Conservation (phyloP, 2,888 invertebrate species). For the Seira sanloemensis region DNA sequence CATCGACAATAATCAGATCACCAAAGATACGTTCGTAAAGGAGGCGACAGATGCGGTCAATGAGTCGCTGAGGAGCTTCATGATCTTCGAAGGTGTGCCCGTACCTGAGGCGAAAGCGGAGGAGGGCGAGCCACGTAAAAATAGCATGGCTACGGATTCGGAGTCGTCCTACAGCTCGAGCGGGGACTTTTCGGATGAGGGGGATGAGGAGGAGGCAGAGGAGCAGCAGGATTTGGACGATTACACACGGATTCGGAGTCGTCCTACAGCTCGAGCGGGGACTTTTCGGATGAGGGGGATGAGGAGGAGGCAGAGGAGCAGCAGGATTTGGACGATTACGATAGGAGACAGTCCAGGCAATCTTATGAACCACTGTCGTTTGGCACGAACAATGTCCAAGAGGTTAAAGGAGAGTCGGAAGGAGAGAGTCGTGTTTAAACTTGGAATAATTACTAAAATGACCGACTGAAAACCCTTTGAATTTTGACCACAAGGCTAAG, state of each 20-base stretch:
- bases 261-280: not conserved
- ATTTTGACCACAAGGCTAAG: too few relatives aligned
- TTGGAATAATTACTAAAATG: too few relatives aligned
- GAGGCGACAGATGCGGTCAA: constrained; percentile 53
- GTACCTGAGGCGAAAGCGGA: not conserved
- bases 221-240: too few relatives aligned
- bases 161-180: not conserved
- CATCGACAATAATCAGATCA: constrained; percentile 48
- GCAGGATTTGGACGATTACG: too few relatives aligned
- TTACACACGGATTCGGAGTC: not conserved
- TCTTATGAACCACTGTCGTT: too few relatives aligned
- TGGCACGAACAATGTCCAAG: too few relatives aligned
- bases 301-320: constrained; percentile 10
- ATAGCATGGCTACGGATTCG: not conserved
- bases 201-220: constrained; percentile 1
- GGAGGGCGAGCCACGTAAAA: not conserved
- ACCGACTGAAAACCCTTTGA: too few relatives aligned
- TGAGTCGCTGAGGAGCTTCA: constrained; percentile 50
- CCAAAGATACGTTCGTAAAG: constrained; percentile 52
- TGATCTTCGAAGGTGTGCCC: constrained; percentile 25
- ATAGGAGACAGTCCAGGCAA: too few relatives aligned
- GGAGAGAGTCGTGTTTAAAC: too few relatives aligned
- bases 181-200: not conserved
- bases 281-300: not conserved
- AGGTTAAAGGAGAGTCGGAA: too few relatives aligned